phyloP scores from a whole-genome alignment of 2,113 vertebrate species.

The Saccopteryx leptura region DNA sequence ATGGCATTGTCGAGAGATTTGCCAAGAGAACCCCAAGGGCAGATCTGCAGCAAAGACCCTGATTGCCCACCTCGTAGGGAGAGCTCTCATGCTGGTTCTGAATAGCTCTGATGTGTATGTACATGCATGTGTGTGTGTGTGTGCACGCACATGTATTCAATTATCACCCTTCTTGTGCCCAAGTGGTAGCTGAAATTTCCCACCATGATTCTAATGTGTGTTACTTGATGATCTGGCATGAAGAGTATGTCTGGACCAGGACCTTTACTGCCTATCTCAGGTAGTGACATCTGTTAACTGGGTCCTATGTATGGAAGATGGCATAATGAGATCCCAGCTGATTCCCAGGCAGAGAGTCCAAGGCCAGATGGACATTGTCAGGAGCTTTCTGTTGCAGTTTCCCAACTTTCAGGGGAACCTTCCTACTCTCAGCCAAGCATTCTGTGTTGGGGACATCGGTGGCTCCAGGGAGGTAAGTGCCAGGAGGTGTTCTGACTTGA shows the following conservation, averaged over 20 bases:
- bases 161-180: neutral
- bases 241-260: neutral
- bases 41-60: neutral
- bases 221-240: accelerated
- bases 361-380: neutral
- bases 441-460: neutral
- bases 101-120: accelerated
- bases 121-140: neutral
- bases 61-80: neutral
- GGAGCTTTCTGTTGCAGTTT: neutral
- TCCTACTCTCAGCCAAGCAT: neutral
- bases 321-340: neutral
- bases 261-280: neutral
- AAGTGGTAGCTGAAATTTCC: neutral
- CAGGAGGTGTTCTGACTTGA: neutral
- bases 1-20: neutral
- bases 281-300: neutral
- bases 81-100: neutral
- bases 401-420: neutral
- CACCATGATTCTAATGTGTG: accelerated
- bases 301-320: neutral
- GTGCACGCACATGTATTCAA: neutral
- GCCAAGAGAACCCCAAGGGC: too few relatives aligned
- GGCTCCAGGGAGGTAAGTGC: neutral
- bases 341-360: neutral